These are phyloP conservation scores for Ypsolopha sequella DNA, from an alignment of 2,888 invertebrate genomes.

Conservation along the genomic window DNA sequence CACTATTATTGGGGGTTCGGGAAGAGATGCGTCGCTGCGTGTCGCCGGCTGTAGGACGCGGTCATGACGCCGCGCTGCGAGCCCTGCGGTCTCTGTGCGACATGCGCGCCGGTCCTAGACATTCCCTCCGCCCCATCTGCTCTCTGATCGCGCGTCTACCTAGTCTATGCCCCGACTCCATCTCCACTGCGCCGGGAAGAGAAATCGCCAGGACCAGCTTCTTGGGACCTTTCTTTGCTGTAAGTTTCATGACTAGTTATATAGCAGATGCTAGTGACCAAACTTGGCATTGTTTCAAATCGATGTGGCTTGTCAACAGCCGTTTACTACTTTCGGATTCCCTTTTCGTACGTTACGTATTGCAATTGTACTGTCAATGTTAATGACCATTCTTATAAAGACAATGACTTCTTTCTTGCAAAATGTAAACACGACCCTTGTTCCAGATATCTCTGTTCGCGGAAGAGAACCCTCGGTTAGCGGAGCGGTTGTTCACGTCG, in stretches of 20 bases:
- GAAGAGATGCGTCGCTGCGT: slow-evolving; percentile 77
- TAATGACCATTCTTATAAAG: neutral
- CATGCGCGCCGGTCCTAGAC: slow-evolving; percentile 76
- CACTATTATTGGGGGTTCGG: slow-evolving; percentile 52
- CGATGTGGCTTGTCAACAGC: neutral
- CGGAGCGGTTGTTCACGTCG: slow-evolving; percentile 75
- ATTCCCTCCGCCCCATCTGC: slow-evolving; percentile 79
- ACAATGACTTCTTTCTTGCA: neutral
- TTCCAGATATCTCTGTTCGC: slow-evolving; percentile 83
- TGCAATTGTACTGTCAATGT: neutral
- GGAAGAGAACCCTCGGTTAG: slow-evolving; percentile 92
- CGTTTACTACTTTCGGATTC: neutral
- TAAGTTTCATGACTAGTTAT: slow-evolving; percentile 38
- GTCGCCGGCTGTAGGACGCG: slow-evolving; percentile 75
- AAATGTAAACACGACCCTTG: neutral
- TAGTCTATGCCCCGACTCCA: slow-evolving; percentile 77
- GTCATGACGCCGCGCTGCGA: slow-evolving; percentile 77
- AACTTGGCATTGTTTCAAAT: slow-evolving; percentile 1
- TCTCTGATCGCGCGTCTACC: slow-evolving; percentile 49
- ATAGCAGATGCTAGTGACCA: neutral
- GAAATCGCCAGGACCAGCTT: slow-evolving; percentile 89
- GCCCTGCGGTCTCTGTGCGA: slow-evolving; percentile 85
- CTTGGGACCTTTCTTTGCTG: slow-evolving; percentile 91
- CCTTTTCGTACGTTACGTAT: neutral
- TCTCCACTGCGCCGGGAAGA: slow-evolving; percentile 83